phyloP scores from a whole-genome alignment of 2,888 invertebrate species.

The Busseola fusca region DNA sequence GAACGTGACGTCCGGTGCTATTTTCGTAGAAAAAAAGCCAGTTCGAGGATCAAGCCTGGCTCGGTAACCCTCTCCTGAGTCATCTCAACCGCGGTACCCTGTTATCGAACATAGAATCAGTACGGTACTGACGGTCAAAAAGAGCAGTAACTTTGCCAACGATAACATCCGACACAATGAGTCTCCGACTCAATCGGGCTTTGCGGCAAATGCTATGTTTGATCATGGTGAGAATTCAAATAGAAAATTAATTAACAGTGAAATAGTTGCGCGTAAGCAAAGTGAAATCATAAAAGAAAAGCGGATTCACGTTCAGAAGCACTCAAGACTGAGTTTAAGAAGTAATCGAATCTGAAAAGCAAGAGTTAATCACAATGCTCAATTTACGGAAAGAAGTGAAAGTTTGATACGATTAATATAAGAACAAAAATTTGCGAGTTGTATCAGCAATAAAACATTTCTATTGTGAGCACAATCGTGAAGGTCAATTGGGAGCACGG shows the following conservation, averaged over 20 bases:
- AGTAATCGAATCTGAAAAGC: constrained; percentile 71
- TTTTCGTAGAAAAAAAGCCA: constrained; percentile 69
- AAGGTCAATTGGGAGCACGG: constrained; percentile 70
- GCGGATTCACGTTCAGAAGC: constrained; percentile 30
- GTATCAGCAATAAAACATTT: constrained; percentile 62
- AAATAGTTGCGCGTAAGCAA: constrained; percentile 69
- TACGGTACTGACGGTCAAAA: constrained; percentile 73
- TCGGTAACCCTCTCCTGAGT: constrained; percentile 73
- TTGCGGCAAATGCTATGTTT: constrained; percentile 67
- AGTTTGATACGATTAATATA: constrained; percentile 72
- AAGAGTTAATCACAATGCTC: constrained; percentile 76
- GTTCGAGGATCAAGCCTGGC: constrained; percentile 71
- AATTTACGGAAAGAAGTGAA: constrained; percentile 80
- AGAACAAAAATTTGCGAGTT: constrained; percentile 68
- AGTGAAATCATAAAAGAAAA: constrained; percentile 63
- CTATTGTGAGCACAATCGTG: constrained; percentile 68
- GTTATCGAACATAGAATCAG: constrained; percentile 75
- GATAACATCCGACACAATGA: constrained; percentile 68
- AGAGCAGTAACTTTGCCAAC: constrained; percentile 70
- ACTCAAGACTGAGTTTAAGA: constrained; percentile 60
- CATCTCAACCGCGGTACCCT: constrained; percentile 69
- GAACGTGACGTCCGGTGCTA: constrained; percentile 84
- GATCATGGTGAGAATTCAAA: constrained; percentile 65
- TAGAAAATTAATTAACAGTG: constrained; percentile 50
- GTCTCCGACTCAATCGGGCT: constrained; percentile 63